Percentiles rank a stretch among this genome's conserved stretches.
Conservation (phyloP, 2,888 invertebrate genomes). For the Lepidocyrtinus sp. region DNA sequence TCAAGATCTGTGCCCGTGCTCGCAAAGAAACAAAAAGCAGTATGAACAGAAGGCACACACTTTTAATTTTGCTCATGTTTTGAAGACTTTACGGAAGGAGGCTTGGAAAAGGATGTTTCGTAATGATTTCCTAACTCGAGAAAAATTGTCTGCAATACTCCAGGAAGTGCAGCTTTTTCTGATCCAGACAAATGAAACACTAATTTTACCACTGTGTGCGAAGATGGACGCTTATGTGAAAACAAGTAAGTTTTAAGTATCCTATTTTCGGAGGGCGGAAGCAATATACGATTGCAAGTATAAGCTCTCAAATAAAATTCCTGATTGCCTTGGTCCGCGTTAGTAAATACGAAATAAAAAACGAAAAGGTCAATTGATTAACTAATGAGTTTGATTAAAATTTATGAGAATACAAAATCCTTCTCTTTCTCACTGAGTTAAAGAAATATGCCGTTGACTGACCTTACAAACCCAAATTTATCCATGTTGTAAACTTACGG, state of each 20-base stretch:
- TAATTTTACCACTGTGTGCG: neutral
- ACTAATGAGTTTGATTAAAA: neutral
- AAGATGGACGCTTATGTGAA: neutral
- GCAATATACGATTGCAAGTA: too few species aligned
- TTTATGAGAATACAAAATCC: neutral
- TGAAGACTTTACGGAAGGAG: neutral
- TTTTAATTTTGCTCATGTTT: neutral
- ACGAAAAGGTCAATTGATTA: neutral
- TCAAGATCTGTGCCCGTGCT: neutral
- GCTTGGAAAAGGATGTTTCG: neutral
- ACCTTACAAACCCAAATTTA: constrained; percentile 43
- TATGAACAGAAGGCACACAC: neutral
- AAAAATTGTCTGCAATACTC: neutral
- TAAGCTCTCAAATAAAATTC: neutral
- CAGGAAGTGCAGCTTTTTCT: neutral
- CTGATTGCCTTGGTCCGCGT: too few species aligned
- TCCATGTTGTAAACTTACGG: constrained; percentile 30
- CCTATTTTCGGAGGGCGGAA: too few species aligned
- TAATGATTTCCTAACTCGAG: too few species aligned
- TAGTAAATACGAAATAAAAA: neutral
- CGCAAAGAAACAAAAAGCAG: neutral
- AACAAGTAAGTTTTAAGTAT: neutral
- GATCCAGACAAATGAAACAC: neutral
- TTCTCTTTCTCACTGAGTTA: neutral
- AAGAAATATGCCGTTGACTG: neutral